Conservation (phyloP, 2,888 invertebrate genomes). For the Phalera bucephala region DNA sequence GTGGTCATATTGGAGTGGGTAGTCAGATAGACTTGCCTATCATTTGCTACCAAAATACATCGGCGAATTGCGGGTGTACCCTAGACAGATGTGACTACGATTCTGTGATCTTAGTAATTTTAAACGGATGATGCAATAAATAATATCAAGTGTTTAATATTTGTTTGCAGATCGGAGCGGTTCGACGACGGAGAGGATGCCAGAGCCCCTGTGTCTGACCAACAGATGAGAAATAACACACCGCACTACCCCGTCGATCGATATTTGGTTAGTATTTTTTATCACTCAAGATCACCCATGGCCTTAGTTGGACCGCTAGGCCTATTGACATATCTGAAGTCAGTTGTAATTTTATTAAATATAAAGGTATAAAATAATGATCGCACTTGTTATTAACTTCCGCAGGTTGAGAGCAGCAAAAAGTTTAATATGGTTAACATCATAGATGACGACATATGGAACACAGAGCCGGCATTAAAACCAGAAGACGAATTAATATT, state of each 20-base stretch:
- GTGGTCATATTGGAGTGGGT: no score
- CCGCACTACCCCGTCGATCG: conserved; percentile 74
- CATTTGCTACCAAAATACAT: no score
- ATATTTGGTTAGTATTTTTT: conserved; percentile 69
- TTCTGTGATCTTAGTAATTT: no score
- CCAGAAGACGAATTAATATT: conserved; percentile 74
- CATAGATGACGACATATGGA: conserved; percentile 72
- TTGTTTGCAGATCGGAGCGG: conserved; percentile 60
- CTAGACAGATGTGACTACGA: no score
- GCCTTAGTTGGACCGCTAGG: no score
- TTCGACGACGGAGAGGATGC: conserved; percentile 63
- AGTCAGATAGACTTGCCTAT: no score
- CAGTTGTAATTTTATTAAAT: no score
- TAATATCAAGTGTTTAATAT: conserved; percentile 1
- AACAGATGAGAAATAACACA: conserved; percentile 69
- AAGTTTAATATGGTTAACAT: conserved; percentile 72
- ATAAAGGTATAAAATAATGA: no score
- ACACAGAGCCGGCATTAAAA: conserved; percentile 63
- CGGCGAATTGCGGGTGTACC: no score
- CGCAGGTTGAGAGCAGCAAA: conserved; percentile 75
- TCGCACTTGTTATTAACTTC: background rate
- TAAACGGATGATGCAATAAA: no score
- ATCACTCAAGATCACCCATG: no score
- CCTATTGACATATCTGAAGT: no score
- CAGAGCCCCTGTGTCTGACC: conserved; percentile 75